Conservation (phyloP, 2,888 invertebrate genomes). For the Frankliniella fusca region DNA sequence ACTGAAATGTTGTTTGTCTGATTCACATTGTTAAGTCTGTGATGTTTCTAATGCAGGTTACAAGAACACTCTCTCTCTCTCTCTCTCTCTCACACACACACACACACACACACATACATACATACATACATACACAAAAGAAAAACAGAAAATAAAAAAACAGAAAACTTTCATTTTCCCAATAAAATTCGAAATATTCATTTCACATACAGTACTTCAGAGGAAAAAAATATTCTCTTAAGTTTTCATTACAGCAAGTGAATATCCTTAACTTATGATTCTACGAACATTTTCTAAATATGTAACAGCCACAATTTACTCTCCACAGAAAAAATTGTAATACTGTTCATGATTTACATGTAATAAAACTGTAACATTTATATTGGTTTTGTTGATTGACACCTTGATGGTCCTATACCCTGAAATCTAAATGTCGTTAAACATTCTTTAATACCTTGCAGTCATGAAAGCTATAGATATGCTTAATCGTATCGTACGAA, state of each 20-base stretch:
- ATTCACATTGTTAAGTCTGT: neutral
- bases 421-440: too few species aligned
- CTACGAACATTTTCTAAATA: neutral
- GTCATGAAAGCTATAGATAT: too few species aligned
- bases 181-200: neutral
- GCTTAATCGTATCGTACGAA: too few species aligned
- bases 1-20: neutral
- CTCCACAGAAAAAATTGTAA: neutral
- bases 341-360: constrained; percentile 6
- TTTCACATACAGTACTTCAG: neutral
- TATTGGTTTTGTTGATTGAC: neutral
- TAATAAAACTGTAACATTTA: neutral
- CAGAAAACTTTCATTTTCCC: neutral
- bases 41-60: neutral
- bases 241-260: neutral
- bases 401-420: too few species aligned
- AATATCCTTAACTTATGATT: neutral
- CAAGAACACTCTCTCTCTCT: neutral
- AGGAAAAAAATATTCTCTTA: neutral
- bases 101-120: too few species aligned
- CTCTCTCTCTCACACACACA: too few species aligned
- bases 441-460: too few species aligned
- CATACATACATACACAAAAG: too few species aligned
- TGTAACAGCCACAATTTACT: neutral
- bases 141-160: neutral